phyloP scores from a whole-genome alignment of 2,113 vertebrate genomes.

The Thunnus maccoyii region DNA sequence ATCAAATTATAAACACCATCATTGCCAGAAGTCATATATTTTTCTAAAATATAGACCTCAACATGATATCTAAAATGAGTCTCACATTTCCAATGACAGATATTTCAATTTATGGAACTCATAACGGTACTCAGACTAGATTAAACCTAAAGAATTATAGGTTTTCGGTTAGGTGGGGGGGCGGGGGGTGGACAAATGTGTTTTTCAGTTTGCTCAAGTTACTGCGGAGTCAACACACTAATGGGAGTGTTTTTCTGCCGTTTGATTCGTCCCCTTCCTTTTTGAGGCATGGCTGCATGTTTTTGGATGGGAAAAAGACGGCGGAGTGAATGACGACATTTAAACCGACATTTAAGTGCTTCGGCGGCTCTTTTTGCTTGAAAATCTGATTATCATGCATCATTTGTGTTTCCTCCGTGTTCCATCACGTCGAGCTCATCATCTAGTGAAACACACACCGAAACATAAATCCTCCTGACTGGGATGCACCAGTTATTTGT shows the following conservation, averaged over 20 bases:
- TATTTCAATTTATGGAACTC: constrained; percentile 6
- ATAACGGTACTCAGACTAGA: neutral
- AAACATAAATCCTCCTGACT: neutral
- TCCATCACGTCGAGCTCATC: neutral
- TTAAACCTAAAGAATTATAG: neutral
- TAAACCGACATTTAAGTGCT: neutral
- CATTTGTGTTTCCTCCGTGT: constrained; percentile 5
- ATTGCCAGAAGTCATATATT: neutral
- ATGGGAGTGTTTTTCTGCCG: constrained; percentile 28
- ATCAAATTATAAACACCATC: neutral
- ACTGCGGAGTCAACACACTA: constrained; percentile 13
- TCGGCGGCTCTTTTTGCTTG: constrained; percentile 11
- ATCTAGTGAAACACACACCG: neutral
- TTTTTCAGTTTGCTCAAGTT: constrained; percentile 4
- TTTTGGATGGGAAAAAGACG: neutral
- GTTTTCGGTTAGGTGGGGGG: constrained; percentile 19
- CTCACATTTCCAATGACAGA: neutral
- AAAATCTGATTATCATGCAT: neutral
- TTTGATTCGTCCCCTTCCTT: neutral
- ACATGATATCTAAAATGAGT: too few species aligned
- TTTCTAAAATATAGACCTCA: too few species aligned
- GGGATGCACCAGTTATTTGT: neutral
- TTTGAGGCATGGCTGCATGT: neutral
- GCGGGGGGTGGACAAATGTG: constrained; percentile 7
- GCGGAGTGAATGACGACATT: neutral